Evolutionary conservation across 2,888 invertebrate species (phyloP).

Genomic region (Morpho helenor): DNA sequence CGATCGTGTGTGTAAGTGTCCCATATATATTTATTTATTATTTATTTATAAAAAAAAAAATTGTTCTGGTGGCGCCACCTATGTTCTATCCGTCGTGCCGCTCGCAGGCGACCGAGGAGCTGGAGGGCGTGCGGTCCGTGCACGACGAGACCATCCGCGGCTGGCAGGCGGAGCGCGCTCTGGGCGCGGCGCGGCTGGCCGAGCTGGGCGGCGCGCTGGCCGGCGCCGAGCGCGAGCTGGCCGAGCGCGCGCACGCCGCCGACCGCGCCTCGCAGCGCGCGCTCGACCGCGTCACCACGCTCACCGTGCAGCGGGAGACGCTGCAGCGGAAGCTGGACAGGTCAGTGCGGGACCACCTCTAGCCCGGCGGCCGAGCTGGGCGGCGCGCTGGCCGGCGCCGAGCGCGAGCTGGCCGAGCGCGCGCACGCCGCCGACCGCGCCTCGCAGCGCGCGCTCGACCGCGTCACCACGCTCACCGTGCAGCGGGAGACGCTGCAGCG

Average conservation of each 20-base stretch:
- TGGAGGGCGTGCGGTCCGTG: conserved; percentile 72
- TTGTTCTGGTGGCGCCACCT: no score
- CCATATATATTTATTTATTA: no score
- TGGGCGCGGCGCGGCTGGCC: conserved; percentile 30
- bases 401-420: conserved; percentile 29
- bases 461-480: conserved; percentile 64
- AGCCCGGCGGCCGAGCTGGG: conserved; percentile 33
- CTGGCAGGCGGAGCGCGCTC: conserved; percentile 51
- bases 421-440: conserved; percentile 38
- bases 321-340: conserved; percentile 60
- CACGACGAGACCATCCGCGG: conserved; percentile 69
- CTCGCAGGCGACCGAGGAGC: conserved; percentile 60
- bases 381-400: conserved; percentile 32
- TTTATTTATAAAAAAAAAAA: no score
- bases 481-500: conserved; percentile 64
- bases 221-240: conserved; percentile 31
- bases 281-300: conserved; percentile 56
- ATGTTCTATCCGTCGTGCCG: no score
- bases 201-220: conserved; percentile 35
- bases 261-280: conserved; percentile 41
- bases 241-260: conserved; percentile 32
- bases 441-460: conserved; percentile 44
- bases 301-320: conserved; percentile 66
- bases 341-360: conserved; percentile 29
- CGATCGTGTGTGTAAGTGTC: no score